Percentiles rank a stretch among this genome's conserved stretches.
These are phyloP conservation scores for Pristionchus fissidentatus DNA, from an alignment of 2,888 invertebrate species.

Conservation along the genomic window DNA sequence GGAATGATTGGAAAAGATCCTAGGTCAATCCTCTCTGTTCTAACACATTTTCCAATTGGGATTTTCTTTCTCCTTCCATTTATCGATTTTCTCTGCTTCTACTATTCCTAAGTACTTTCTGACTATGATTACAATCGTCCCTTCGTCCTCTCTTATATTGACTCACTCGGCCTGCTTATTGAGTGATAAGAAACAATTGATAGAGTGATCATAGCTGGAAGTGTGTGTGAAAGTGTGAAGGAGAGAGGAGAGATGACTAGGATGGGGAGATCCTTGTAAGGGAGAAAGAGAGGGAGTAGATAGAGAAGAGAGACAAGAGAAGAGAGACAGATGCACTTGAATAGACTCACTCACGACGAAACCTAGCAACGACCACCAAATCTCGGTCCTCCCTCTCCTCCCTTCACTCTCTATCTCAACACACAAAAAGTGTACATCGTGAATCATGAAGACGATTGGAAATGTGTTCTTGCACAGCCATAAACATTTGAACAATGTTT, in stretches of 20 bases:
- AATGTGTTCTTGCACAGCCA: too few species aligned
- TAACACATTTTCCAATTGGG: background rate
- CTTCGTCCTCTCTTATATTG: slow-evolving; percentile 31
- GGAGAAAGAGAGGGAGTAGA: slow-evolving; percentile 31
- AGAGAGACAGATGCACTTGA: slow-evolving; percentile 17
- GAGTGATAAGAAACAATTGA: slow-evolving; percentile 46
- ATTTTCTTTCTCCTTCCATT: background rate
- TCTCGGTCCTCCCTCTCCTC: too few species aligned
- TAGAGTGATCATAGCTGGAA: slow-evolving; percentile 27
- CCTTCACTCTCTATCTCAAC: too few species aligned
- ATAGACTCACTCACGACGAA: too few species aligned
- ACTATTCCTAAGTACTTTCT: background rate
- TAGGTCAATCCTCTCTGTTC: slow-evolving; percentile 7
- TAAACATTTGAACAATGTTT: too few species aligned
- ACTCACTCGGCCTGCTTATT: background rate
- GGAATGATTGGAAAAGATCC: background rate
- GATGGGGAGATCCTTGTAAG: slow-evolving; percentile 27
- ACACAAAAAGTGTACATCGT: too few species aligned
- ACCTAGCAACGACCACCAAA: too few species aligned
- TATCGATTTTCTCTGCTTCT: background rate
- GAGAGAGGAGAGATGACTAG: slow-evolving; percentile 52
- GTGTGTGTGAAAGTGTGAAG: too few species aligned
- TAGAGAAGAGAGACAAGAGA: background rate
- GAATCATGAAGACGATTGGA: too few species aligned
- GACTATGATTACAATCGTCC: background rate